Percentiles rank a stretch among this genome's conserved stretches.
phyloP scores from a whole-genome alignment of 1,140 invertebrate species.

The Cardiocondyla obscurior region DNA sequence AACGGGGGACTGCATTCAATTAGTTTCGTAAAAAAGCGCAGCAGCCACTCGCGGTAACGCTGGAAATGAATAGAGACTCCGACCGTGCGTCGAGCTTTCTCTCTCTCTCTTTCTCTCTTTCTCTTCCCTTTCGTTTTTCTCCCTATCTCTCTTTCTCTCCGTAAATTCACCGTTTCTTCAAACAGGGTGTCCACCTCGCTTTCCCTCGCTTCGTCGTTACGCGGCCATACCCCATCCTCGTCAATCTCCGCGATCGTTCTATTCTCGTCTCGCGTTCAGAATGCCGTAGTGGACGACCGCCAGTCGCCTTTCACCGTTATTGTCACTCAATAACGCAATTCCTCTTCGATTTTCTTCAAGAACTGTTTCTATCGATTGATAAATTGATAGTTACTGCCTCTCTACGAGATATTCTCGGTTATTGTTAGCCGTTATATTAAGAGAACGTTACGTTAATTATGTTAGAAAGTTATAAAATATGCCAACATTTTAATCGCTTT shows the following conservation, averaged over 20 bases:
- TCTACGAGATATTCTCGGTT: background rate
- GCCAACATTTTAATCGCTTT: background rate
- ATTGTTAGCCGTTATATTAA: background rate
- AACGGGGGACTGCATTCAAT: slow-evolving; percentile 74
- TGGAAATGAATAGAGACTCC: slow-evolving; percentile 66
- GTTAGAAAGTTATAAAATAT: background rate
- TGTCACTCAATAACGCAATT: slow-evolving; percentile 1
- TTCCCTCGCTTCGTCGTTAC: background rate
- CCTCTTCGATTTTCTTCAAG: background rate
- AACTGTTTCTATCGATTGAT: background rate
- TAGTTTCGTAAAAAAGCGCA: slow-evolving; percentile 73
- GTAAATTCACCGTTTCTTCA: background rate
- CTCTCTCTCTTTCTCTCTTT: background rate
- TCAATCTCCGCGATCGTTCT: slow-evolving; percentile 46
- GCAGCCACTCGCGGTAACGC: slow-evolving; percentile 69
- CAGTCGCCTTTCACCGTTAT: background rate
- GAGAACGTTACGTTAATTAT: too few relatives aligned
- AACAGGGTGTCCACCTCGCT: background rate
- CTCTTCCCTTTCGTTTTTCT: background rate
- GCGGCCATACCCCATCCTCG: background rate
- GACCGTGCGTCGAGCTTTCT: background rate
- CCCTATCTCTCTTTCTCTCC: slow-evolving; percentile 20
- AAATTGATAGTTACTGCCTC: background rate
- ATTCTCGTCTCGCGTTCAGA: background rate
- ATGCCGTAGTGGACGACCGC: background rate